Percentiles rank a stretch among this genome's conserved stretches.
These are phyloP conservation scores for Eulacestoma nigropectus DNA, from an alignment of 2,113 vertebrate genomes.

Conservation along the genomic window DNA sequence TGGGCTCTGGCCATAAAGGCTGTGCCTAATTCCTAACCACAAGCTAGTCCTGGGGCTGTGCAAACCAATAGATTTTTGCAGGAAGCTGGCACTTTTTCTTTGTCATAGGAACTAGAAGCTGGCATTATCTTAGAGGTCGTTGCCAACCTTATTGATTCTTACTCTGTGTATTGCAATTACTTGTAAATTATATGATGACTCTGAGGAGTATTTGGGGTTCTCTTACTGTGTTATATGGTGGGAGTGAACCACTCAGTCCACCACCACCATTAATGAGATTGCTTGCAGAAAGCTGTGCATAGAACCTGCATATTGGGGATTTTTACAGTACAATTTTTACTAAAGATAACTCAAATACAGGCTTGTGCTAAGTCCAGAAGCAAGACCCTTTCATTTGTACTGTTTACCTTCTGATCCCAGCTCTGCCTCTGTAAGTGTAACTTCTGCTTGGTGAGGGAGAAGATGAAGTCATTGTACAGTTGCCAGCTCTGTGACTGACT, in stretches of 20 bases:
- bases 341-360: background rate
- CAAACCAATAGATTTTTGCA: background rate
- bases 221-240: background rate
- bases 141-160: background rate
- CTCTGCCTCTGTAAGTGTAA: background rate
- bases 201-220: background rate
- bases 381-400: background rate
- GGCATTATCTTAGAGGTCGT: background rate
- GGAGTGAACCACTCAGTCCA: background rate
- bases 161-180: background rate
- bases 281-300: background rate
- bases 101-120: background rate
- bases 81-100: background rate
- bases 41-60: background rate
- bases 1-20: background rate
- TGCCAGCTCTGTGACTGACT: background rate
- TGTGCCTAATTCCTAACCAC: background rate
- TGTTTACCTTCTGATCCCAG: background rate
- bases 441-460: background rate
- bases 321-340: background rate
- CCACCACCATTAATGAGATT: background rate
- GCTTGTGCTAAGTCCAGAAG: background rate
- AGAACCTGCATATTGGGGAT: background rate
- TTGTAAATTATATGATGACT: background rate
- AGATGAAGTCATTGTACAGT: background rate